Evolutionary conservation across 1,140 invertebrate species (phyloP).

Genomic region (Drosophila paulistorum): DNA sequence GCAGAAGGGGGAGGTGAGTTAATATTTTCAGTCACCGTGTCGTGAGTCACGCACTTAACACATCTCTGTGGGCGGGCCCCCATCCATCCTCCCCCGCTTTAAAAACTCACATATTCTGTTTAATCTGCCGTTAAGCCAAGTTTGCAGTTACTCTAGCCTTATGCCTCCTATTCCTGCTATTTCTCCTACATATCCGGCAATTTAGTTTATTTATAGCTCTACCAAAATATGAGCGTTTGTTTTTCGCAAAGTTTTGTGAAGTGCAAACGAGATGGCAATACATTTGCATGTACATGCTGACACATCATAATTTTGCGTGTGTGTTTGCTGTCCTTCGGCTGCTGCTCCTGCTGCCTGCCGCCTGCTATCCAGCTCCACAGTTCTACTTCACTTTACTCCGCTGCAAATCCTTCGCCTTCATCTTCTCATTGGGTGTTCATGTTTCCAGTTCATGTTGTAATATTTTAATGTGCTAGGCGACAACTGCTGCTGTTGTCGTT

Average conservation of each 20-base stretch:
- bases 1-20: background rate
- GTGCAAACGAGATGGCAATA: slow-evolving; percentile 36
- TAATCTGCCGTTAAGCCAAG: slow-evolving; percentile 72
- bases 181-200: slow-evolving; percentile 65
- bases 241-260: slow-evolving; percentile 21
- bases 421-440: slow-evolving; percentile 50
- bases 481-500: slow-evolving; percentile 78
- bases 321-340: slow-evolving; percentile 20
- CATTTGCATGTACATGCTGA: slow-evolving; percentile 60
- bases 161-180: slow-evolving; percentile 36
- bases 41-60: slow-evolving; percentile 20
- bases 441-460: slow-evolving; percentile 79
- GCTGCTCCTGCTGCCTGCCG: background rate
- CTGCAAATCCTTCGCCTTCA: background rate
- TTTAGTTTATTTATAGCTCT: slow-evolving; percentile 78
- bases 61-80: slow-evolving; percentile 21
- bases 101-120: slow-evolving; percentile 45
- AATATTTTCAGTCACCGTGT: background rate
- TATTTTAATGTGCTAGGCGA: slow-evolving; percentile 79
- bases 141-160: slow-evolving; percentile 25
- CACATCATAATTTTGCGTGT: slow-evolving; percentile 71
- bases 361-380: background rate
- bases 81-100: background rate
- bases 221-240: slow-evolving; percentile 70
- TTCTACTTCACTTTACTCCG: background rate